These are phyloP conservation scores for Tenrec ecaudatus DNA, from an alignment of 2,113 vertebrate species.

Conservation along the genomic window DNA sequence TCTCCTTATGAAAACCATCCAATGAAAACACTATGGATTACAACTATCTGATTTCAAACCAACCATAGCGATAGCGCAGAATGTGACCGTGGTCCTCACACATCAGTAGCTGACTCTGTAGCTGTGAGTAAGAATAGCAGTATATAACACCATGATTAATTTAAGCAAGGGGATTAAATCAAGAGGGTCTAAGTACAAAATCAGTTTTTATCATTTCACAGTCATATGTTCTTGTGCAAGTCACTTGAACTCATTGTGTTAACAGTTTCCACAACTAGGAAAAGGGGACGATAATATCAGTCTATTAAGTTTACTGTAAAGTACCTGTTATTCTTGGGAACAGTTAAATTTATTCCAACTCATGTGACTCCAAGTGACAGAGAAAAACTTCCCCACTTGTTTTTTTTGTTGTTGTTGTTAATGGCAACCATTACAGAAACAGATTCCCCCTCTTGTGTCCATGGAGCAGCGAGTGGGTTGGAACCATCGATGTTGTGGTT, in stretches of 20 bases:
- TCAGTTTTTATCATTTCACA: background rate
- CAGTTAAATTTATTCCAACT: background rate
- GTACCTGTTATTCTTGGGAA: background rate
- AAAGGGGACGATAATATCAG: background rate
- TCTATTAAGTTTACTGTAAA: background rate
- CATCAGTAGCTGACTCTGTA: background rate
- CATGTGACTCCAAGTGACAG: too few relatives aligned
- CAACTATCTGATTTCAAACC: background rate
- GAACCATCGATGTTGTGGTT: background rate
- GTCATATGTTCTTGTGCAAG: background rate
- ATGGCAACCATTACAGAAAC: background rate
- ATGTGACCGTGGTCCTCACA: background rate
- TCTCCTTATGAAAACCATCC: background rate
- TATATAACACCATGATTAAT: background rate
- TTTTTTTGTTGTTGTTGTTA: background rate
- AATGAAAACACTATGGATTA: background rate
- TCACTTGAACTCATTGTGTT: background rate
- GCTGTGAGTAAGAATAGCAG: background rate
- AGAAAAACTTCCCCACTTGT: too few relatives aligned
- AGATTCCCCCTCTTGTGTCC: background rate
- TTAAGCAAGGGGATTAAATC: background rate
- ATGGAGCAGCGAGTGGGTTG: background rate
- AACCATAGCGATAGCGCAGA: background rate
- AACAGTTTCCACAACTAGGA: background rate
- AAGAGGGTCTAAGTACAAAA: background rate